phyloP scores from a whole-genome alignment of 2,888 invertebrate genomes.

The Nomada ruficornis region DNA sequence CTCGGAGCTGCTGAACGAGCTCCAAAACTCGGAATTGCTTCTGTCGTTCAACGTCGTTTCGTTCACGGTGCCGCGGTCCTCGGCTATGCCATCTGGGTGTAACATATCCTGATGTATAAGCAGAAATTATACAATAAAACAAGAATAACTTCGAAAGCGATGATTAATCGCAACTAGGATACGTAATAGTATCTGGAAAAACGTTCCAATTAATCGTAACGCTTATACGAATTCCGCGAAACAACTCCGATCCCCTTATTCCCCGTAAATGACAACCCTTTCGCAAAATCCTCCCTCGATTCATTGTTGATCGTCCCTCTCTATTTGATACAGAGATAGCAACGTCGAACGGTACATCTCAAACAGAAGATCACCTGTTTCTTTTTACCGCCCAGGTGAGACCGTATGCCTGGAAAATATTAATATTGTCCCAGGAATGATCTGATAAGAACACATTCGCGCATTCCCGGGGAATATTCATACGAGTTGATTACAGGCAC shows the following conservation, averaged over 20 bases:
- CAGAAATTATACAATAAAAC: conserved; percentile 19
- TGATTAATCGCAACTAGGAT: not conserved
- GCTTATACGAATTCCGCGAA: not conserved
- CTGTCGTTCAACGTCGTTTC: conserved; percentile 89
- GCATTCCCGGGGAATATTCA: not conserved
- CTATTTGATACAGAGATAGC: not conserved
- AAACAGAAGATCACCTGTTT: not conserved
- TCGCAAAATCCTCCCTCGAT: not conserved
- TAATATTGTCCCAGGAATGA: conserved; percentile 11
- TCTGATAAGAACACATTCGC: conserved; percentile 24
- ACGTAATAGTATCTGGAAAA: not conserved
- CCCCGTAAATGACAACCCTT: not conserved
- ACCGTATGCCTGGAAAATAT: conserved; percentile 13
- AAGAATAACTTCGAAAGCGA: not conserved
- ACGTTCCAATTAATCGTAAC: not conserved
- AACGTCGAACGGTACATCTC: not conserved
- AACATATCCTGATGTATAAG: conserved; percentile 73
- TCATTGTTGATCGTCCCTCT: not conserved
- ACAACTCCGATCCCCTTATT: not conserved
- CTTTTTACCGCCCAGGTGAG: not conserved
- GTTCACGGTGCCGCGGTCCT: conserved; percentile 87
- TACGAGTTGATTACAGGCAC: conserved; percentile 13
- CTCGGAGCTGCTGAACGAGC: conserved; percentile 92
- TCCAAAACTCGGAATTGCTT: conserved; percentile 92
- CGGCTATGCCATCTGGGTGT: conserved; percentile 88